Conservation (phyloP, 2,797 vertebrate species). For the Peromyscus attwateri region DNA sequence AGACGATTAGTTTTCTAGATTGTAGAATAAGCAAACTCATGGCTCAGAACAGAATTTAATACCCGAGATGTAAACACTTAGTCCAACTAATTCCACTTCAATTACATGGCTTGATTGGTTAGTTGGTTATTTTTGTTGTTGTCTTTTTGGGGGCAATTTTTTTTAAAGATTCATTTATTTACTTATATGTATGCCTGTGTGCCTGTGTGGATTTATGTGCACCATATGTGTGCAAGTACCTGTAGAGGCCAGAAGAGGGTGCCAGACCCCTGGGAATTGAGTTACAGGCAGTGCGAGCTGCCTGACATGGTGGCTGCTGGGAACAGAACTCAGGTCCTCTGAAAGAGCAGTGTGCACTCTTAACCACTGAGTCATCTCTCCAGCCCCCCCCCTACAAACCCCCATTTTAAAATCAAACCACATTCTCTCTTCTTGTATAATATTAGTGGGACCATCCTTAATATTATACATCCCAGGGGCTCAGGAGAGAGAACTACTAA, state of each 20-base stretch:
- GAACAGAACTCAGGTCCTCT: not conserved
- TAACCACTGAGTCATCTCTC: not conserved
- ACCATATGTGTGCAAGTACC: not conserved
- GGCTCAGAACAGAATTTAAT: conserved; percentile 7
- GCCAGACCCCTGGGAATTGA: not conserved
- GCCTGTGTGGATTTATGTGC: not conserved
- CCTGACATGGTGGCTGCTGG: not conserved
- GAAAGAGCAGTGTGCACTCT: not conserved
- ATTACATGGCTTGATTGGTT: not conserved
- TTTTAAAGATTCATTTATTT: not conserved
- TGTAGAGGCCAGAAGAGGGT: not conserved
- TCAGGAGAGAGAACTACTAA: no score
- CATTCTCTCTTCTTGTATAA: not conserved
- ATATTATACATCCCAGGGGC: no score
- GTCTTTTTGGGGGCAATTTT: not conserved
- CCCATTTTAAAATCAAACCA: not conserved
- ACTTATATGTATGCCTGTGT: not conserved
- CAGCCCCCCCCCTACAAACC: not conserved
- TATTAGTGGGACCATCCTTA: no score
- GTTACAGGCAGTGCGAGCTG: not conserved
- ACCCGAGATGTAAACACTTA: not conserved
- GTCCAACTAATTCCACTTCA: not conserved
- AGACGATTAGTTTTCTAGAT: not conserved
- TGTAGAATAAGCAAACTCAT: conserved; percentile 9
- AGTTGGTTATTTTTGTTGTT: not conserved